Conservation (phyloP, 2,797 vertebrate species). For the Micropoecilia bifurca region DNA sequence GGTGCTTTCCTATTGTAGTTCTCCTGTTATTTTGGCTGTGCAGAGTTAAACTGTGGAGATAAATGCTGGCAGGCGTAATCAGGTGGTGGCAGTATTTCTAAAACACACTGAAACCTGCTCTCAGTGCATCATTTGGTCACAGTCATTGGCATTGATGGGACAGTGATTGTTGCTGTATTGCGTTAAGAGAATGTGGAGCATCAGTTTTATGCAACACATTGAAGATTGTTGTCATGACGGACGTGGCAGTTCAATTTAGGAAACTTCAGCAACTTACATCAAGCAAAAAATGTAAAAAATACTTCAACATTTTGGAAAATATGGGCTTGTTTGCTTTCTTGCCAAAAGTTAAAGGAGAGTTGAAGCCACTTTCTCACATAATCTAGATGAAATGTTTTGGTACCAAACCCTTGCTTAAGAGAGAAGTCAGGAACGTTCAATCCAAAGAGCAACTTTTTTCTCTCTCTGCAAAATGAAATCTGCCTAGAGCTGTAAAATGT, state of each 20-base stretch:
- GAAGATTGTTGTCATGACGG: conserved; percentile 36
- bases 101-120: conserved; percentile 48
- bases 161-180: conserved; percentile 56
- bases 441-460: neutral
- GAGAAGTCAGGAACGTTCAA: neutral
- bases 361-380: neutral
- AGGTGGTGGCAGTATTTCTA: conserved; percentile 71
- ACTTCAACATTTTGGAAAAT: conserved; percentile 16
- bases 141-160: conserved; percentile 55
- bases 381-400: neutral
- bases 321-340: conserved; percentile 4
- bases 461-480: neutral
- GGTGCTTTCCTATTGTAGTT: conserved; percentile 35
- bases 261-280: conserved; percentile 28
- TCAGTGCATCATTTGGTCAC: conserved; percentile 73
- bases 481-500: neutral
- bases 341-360: conserved; percentile 11
- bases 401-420: neutral
- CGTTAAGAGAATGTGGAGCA: conserved; percentile 52
- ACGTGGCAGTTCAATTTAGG: conserved; percentile 51
- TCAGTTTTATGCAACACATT: conserved; percentile 30
- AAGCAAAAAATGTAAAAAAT: conserved; percentile 16
- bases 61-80: conserved; percentile 48
- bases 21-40: conserved; percentile 50
- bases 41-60: conserved; percentile 57